Conservation (phyloP, 2,797 vertebrate species). For the Lemur catta region DNA sequence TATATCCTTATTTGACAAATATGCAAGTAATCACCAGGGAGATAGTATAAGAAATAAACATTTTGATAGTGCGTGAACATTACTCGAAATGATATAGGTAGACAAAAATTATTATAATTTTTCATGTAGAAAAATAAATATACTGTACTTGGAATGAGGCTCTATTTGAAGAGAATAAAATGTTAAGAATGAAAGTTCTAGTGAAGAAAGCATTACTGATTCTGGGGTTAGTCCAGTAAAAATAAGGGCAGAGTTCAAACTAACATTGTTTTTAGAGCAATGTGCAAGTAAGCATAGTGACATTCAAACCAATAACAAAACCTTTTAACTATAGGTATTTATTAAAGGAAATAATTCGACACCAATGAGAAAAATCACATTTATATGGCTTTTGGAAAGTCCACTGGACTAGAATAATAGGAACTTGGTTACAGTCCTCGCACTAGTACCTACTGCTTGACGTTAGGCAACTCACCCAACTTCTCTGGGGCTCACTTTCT, state of each 20-base stretch:
- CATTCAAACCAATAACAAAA: conserved; percentile 35
- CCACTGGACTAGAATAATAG: not conserved
- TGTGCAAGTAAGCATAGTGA: conserved; percentile 16
- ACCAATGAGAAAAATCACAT: conserved; percentile 21
- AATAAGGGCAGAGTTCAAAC: conserved; percentile 53
- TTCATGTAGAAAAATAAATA: not conserved
- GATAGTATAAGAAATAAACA: not conserved
- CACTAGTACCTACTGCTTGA: not conserved
- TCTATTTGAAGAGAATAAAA: conserved; percentile 1
- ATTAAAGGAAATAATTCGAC: not conserved
- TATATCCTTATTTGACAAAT: not conserved
- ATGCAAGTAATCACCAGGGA: not conserved
- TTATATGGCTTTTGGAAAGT: not conserved
- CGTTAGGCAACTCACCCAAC: not conserved
- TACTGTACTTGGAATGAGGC: not conserved
- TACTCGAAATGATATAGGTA: not conserved
- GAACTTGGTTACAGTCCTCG: not conserved
- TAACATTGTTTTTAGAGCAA: conserved; percentile 44
- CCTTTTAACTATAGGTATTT: not conserved
- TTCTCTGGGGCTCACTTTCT: not conserved
- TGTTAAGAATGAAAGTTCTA: conserved; percentile 42
- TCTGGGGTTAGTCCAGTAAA: conserved; percentile 47
- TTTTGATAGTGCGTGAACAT: not conserved
- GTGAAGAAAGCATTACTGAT: not conserved
- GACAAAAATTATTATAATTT: not conserved